Evolutionary conservation across 2,113 vertebrate genomes (phyloP).

Genomic region (Aegithalos caudatus): DNA sequence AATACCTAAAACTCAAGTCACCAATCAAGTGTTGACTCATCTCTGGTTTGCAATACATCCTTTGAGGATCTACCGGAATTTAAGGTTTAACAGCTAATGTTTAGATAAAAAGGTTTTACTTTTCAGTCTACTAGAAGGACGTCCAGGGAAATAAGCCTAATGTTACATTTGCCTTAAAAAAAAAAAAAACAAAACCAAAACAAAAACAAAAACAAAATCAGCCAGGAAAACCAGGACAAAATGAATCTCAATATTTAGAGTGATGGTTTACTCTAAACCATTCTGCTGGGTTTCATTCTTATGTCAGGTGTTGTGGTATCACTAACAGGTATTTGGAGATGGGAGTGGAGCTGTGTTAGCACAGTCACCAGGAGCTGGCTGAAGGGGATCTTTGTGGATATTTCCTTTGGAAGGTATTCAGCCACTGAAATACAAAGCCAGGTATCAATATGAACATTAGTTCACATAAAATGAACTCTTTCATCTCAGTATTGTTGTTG

Average conservation of each 20-base stretch:
- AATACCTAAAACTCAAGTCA: not conserved
- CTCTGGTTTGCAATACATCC: not conserved
- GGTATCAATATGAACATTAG: not conserved
- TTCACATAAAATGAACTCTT: not conserved
- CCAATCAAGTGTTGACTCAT: not conserved
- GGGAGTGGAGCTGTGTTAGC: not conserved
- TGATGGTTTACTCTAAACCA: not conserved
- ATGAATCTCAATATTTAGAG: not conserved
- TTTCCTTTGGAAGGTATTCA: conserved; percentile 47
- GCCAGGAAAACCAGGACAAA: not conserved
- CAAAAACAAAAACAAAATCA: not conserved
- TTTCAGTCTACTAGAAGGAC: not conserved
- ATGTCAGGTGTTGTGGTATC: not conserved
- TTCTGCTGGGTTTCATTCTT: not conserved
- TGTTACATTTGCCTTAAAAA: not conserved
- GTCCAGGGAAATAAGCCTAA: not conserved
- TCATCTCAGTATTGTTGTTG: not conserved
- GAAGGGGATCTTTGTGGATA: not conserved
- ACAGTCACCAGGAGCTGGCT: not conserved
- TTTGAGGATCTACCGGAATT: not conserved
- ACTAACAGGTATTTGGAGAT: not conserved
- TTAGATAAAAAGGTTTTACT: not conserved
- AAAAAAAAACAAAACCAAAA: too few species aligned
- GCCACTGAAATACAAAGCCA: conserved; percentile 25
- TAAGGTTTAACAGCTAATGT: not conserved